Evolutionary conservation across 2,113 vertebrate genomes (phyloP).

Genomic region (Chauna torquata): DNA sequence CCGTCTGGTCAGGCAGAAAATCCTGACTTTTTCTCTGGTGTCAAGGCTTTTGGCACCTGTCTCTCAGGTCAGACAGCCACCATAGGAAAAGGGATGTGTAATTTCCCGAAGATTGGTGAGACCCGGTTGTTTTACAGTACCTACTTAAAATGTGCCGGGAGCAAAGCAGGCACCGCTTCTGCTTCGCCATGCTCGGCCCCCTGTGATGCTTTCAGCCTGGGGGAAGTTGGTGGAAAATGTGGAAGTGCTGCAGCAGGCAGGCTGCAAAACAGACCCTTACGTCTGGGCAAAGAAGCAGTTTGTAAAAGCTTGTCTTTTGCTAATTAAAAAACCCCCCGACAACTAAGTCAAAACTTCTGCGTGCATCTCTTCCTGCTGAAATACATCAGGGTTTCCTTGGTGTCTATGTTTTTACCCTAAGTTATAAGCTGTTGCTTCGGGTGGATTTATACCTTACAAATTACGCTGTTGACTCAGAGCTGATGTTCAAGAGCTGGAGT

Average conservation of each 20-base stretch:
- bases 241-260: background rate
- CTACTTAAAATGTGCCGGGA: background rate
- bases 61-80: background rate
- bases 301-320: background rate
- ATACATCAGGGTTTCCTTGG: background rate
- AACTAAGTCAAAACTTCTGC: background rate
- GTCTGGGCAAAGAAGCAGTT: background rate
- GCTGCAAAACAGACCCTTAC: background rate
- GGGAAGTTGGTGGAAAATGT: background rate
- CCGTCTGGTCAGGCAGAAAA: background rate
- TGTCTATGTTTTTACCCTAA: background rate
- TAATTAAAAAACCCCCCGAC: background rate
- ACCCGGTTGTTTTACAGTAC: background rate
- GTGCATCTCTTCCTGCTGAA: background rate
- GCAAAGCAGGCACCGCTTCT: background rate
- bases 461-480: background rate
- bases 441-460: background rate
- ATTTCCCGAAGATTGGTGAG: background rate
- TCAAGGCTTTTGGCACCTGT: background rate
- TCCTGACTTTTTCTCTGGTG: background rate
- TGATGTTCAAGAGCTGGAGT: background rate
- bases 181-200: rapidly evolving
- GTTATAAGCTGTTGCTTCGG: background rate
- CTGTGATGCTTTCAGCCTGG: background rate
- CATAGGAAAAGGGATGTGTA: background rate